Percentiles rank a stretch among this genome's conserved stretches.
Conservation (phyloP, 2,888 invertebrate species). For the Hirtodrosophila confusa region DNA sequence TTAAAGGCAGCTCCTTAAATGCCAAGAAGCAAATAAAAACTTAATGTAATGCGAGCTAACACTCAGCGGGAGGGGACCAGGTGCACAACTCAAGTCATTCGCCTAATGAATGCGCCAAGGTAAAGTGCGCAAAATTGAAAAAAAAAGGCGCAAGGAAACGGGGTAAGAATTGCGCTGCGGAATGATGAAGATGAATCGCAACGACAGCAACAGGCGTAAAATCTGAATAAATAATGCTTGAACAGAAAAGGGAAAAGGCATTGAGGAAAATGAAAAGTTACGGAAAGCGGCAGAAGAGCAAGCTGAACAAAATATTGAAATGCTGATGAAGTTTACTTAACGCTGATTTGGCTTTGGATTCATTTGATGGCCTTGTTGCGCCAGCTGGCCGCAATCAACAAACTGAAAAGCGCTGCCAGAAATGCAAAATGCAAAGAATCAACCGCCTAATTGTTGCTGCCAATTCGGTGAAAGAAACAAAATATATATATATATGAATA, state of each 20-base stretch:
- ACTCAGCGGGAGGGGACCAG: slow-evolving; percentile 36
- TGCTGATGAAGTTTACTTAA: slow-evolving; percentile 77
- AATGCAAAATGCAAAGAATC: slow-evolving; percentile 36
- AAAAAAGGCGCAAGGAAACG: slow-evolving; percentile 45
- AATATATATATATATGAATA: no score
- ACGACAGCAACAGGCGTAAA: slow-evolving; percentile 75
- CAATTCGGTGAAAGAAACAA: slow-evolving; percentile 1
- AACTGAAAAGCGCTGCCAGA: slow-evolving; percentile 28
- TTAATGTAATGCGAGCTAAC: slow-evolving; percentile 37
- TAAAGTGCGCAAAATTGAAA: slow-evolving; percentile 57
- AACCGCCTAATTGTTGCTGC: slow-evolving; percentile 47
- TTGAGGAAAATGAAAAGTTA: slow-evolving; percentile 38
- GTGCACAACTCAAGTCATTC: slow-evolving; percentile 70
- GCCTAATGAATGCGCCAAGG: slow-evolving; percentile 74
- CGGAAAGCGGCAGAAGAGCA: slow-evolving; percentile 5
- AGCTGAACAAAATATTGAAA: slow-evolving; percentile 67
- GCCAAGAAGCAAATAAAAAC: slow-evolving; percentile 39
- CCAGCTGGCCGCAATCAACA: slow-evolving; percentile 69
- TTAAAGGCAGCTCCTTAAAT: slow-evolving; percentile 36
- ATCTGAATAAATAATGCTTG: slow-evolving; percentile 74
- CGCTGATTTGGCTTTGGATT: slow-evolving; percentile 52
- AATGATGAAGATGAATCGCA: slow-evolving; percentile 58
- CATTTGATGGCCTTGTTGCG: slow-evolving; percentile 57
- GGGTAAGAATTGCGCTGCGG: slow-evolving; percentile 12
- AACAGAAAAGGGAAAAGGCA: slow-evolving; percentile 2